These are phyloP conservation scores for Elaphurus davidianus DNA, from an alignment of 2,113 vertebrate genomes.

Conservation along the genomic window DNA sequence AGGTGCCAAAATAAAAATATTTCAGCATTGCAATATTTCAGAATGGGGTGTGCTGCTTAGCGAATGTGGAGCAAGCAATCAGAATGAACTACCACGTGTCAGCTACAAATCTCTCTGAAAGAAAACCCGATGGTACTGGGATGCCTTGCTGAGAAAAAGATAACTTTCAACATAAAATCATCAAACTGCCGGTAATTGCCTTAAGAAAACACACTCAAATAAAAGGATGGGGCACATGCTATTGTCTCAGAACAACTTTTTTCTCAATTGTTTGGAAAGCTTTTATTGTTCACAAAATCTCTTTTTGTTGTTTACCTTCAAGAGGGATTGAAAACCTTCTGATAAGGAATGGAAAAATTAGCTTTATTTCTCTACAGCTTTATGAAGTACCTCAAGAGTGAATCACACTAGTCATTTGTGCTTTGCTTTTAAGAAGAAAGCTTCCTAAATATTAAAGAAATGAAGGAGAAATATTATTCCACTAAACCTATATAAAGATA, in stretches of 20 bases:
- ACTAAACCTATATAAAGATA: not conserved
- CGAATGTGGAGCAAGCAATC: constrained; percentile 26
- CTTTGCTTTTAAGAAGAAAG: not conserved
- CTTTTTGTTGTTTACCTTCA: not conserved
- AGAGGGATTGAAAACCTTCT: not conserved
- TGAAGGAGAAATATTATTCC: not conserved
- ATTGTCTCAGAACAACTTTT: not conserved
- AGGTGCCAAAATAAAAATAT: constrained; percentile 55
- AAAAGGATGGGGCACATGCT: not conserved
- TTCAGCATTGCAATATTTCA: constrained; percentile 43
- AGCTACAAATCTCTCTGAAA: constrained; percentile 34
- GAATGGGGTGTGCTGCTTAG: constrained; percentile 55
- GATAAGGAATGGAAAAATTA: not conserved
- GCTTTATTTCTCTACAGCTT: not conserved
- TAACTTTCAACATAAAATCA: constrained; percentile 39
- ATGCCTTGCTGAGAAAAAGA: constrained; percentile 38
- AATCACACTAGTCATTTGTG: not conserved
- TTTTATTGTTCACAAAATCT: not conserved
- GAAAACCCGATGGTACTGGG: constrained; percentile 20
- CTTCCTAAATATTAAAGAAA: constrained; percentile 9
- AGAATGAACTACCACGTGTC: not conserved
- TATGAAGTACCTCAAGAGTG: not conserved
- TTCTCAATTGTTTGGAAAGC: not conserved
- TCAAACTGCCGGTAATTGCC: not conserved
- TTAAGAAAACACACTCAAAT: constrained; percentile 15